Base-by-base conservation (phyloP, 2,797 vertebrate species). In the Myotis findleyi region DNA sequence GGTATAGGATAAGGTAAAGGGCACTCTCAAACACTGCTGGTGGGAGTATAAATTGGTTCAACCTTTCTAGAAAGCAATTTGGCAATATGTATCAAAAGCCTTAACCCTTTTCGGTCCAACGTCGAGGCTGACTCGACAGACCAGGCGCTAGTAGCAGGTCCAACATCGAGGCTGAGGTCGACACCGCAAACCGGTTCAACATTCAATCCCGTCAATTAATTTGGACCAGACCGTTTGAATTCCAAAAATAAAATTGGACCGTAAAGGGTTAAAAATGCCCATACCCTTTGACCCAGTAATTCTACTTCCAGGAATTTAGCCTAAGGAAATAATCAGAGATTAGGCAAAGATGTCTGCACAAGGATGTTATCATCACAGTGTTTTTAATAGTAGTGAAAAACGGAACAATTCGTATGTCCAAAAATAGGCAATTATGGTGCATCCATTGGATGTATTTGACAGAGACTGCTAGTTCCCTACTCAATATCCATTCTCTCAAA, bases 301-400 rank as follows among this genome's bases (percentile, higher is more conserved):
- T 97, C 87, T 66, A 97, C 95, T 97, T 97, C 92, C 90, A 95
- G 95, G 91, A 97, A 96, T 95, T 97, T 97, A 97, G 92, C 88
- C 95, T 97, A 93, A 96, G 93, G 93, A 97, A 97, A 97, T 97
- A 97, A 97, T 89, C 96, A 96, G 93, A 97, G 92, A 97, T 95
- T 91, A 97, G 82, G 88, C 92, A 96, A 97, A 97, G 79, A 97
- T 73, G 75, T 97, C 96, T 96, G 41, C 41, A 96, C 85, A 97
- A 97, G 83, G 84, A 95, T 94, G 77, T 93, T 91, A 96, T 96
- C 88, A 96, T 96, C 88, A 93, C 96, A 94, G 82, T 96, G 85
- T 93, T 96, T 94, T 95, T 87, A 95, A 95, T 93, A 96, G 95
- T 59, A 96, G 84, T 97, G 93, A 96, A 93, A 96, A 97, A 85